Evolutionary conservation across 2,888 invertebrate genomes (phyloP).

Genomic region (Coremacera marginata): DNA sequence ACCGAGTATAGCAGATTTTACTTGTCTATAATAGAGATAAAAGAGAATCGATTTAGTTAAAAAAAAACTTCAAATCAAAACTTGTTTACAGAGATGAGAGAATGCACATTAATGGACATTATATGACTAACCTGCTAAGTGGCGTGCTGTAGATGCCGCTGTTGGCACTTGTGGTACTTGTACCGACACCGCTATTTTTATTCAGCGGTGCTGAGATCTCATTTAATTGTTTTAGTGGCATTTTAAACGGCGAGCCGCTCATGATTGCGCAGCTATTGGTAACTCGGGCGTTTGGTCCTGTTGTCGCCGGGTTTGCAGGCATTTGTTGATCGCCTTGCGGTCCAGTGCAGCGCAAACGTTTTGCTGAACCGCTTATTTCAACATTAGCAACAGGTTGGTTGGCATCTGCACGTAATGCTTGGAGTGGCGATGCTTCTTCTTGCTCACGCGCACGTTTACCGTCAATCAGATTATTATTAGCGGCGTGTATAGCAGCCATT

Average conservation of each 20-base stretch:
- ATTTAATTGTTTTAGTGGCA: conserved; percentile 67
- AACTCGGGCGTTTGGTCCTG: conserved; percentile 36
- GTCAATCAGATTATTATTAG: conserved; percentile 37
- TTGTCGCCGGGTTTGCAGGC: conserved; percentile 27
- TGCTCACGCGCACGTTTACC: conserved; percentile 54
- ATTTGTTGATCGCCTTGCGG: conserved; percentile 45
- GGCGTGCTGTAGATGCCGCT: conserved; percentile 39
- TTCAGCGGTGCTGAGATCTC: conserved; percentile 53
- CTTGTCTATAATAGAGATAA: conserved; percentile 39
- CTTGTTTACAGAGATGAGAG: no score
- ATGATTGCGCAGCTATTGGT: conserved; percentile 41
- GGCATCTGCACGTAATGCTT: conserved; percentile 25
- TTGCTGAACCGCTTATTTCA: conserved; percentile 53
- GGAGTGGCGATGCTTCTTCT: conserved; percentile 43
- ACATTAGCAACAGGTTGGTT: conserved; percentile 43
- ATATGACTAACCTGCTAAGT: conserved; percentile 30
- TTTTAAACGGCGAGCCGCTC: conserved; percentile 57
- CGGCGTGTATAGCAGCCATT: conserved; percentile 31
- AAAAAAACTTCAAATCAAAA: no score
- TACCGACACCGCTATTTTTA: conserved; percentile 35
- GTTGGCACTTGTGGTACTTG: conserved; percentile 33
- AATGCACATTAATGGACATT: conserved; percentile 8
- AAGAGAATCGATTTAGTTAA: conserved; percentile 17
- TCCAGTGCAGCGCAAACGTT: conserved; percentile 56
- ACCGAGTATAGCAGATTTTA: conserved; percentile 53